These are phyloP conservation scores for Paralvinella palmiformis DNA, from an alignment of 1,140 invertebrate species.

Conservation along the genomic window DNA sequence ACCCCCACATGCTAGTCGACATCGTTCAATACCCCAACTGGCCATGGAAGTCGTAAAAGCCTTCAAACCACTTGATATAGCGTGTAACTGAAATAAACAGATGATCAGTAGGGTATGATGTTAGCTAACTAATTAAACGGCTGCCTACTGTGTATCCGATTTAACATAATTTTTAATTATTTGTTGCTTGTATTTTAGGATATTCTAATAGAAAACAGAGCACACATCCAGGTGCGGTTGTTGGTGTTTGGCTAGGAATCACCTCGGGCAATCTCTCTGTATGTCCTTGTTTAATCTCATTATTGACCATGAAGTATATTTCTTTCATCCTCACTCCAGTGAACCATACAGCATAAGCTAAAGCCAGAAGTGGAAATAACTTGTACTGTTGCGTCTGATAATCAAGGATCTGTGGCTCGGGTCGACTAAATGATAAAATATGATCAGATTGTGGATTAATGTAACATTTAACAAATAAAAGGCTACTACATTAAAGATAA, in stretches of 20 bases:
- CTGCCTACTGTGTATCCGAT: no score
- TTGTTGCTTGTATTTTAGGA: no score
- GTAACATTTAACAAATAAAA: no score
- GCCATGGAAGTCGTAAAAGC: slow-evolving; percentile 73
- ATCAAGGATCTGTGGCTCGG: slow-evolving; percentile 84
- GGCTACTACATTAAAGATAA: no score
- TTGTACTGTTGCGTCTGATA: slow-evolving; percentile 91
- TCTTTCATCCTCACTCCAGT: slow-evolving; percentile 66
- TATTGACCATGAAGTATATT: slow-evolving; percentile 73
- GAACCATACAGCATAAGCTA: slow-evolving; percentile 69
- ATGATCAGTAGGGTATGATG: no score
- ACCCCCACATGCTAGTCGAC: slow-evolving; percentile 81
- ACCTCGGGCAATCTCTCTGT: slow-evolving; percentile 75
- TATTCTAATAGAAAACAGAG: no score
- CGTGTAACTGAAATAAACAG: slow-evolving; percentile 62
- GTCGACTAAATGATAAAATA: no score
- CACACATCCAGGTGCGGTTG: no score
- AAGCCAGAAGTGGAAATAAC: slow-evolving; percentile 73
- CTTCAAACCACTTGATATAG: slow-evolving; percentile 83
- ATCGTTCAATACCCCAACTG: slow-evolving; percentile 65
- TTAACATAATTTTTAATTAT: no score
- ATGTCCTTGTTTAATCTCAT: slow-evolving; percentile 71
- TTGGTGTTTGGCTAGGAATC: no score
- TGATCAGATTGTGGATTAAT: no score
- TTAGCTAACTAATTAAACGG: no score